phyloP scores from a whole-genome alignment of 2,888 invertebrate species.

The Onchidella celtica region DNA sequence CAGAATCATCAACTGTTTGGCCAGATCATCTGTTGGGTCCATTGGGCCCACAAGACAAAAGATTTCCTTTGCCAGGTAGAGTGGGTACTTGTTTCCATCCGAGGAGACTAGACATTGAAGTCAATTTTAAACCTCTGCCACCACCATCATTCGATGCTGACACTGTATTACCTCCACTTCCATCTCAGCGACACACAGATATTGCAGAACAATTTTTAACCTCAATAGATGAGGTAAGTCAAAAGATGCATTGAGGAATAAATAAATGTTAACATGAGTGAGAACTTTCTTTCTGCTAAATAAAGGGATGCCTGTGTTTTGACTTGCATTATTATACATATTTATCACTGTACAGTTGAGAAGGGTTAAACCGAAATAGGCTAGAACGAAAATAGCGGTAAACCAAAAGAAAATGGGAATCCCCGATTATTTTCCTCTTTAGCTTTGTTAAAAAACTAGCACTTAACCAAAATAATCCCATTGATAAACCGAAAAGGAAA shows the following conservation, averaged over 20 bases:
- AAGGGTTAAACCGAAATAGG: no score
- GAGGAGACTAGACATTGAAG: slow-evolving; percentile 5
- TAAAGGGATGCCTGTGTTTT: no score
- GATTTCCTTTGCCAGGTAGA: slow-evolving; percentile 74
- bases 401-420: no score
- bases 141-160: slow-evolving; percentile 22
- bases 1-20: slow-evolving; percentile 63
- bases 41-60: slow-evolving; percentile 68
- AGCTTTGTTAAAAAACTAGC: no score
- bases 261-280: no score
- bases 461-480: no score
- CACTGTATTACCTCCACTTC: slow-evolving; percentile 16
- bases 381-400: no score
- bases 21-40: slow-evolving; percentile 72
- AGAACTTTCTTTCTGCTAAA: no score
- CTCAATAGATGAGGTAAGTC: slow-evolving; percentile 43
- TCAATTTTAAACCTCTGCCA: neutral
- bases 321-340: neutral
- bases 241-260: no score
- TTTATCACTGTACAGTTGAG: neutral
- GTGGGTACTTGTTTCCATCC: slow-evolving; percentile 49
- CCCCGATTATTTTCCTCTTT: no score
- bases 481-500: no score
- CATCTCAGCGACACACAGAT: slow-evolving; percentile 16
- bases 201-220: slow-evolving; percentile 46